A percentile compares a stretch with the other conserved stretches of the same genome.
Conservation (phyloP, 2,113 vertebrate species). For the Gnathochromis pfefferi region DNA sequence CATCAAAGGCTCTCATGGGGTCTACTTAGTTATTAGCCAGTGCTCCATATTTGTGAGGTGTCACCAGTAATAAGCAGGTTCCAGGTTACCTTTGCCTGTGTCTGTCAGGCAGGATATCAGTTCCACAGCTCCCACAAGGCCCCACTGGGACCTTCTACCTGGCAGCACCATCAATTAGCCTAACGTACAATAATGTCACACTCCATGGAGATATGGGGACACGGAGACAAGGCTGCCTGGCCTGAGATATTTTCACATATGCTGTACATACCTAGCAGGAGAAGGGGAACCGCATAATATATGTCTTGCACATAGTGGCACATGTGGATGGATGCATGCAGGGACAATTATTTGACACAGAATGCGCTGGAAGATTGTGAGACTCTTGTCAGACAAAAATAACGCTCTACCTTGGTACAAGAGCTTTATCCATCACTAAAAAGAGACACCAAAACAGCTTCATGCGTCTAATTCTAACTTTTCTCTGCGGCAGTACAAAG, state of each 20-base stretch:
- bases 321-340: background rate
- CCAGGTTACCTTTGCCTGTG: background rate
- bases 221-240: background rate
- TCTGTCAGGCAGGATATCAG: constrained; percentile 46
- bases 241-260: background rate
- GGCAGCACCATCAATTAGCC: constrained; percentile 44
- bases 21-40: constrained; percentile 31
- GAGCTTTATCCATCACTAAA: background rate
- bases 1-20: constrained; percentile 32
- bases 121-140: constrained; percentile 4
- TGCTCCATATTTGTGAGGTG: constrained; percentile 54
- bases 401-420: background rate
- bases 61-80: constrained; percentile 55
- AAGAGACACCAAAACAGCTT: background rate
- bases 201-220: background rate
- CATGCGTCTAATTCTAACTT: background rate
- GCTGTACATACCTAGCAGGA: background rate
- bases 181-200: background rate
- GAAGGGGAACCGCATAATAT: background rate
- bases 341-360: background rate
- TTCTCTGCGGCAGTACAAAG: background rate
- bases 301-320: background rate
- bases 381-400: background rate
- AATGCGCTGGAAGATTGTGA: background rate
- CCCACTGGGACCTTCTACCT: constrained; percentile 18